Evolutionary conservation across 2,113 vertebrate species (phyloP).

Genomic region (Apteryx owenii): DNA sequence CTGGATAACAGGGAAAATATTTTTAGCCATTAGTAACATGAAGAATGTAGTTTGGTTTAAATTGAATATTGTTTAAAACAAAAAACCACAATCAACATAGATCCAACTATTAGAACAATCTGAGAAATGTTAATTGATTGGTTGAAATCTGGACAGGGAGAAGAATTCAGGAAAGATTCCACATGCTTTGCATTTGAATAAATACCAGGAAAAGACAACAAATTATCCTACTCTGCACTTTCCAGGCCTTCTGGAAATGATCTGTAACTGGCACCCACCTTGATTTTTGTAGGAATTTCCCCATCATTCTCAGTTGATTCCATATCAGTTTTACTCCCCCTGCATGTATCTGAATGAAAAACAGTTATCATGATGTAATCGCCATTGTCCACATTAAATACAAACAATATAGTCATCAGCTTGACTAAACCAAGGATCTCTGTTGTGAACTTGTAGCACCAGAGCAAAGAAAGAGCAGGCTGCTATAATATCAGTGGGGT

Average conservation of each 20-base stretch:
- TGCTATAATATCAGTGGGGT: neutral
- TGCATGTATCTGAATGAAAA: neutral
- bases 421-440: neutral
- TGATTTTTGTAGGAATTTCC: conserved; percentile 57
- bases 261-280: conserved; percentile 44
- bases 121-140: conserved; percentile 48
- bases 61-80: neutral
- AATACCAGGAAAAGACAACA: conserved; percentile 39
- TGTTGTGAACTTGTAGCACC: neutral
- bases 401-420: neutral
- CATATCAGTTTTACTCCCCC: conserved; percentile 10
- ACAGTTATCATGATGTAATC: conserved; percentile 11
- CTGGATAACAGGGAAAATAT: neutral
- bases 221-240: neutral
- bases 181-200: conserved; percentile 56
- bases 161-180: conserved; percentile 18
- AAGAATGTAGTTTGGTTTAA: conserved; percentile 15
- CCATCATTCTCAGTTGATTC: conserved; percentile 18
- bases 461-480: neutral
- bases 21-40: conserved; percentile 3
- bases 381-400: neutral
- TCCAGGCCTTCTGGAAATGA: conserved; percentile 59
- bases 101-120: conserved; percentile 50
- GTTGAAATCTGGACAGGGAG: conserved; percentile 35
- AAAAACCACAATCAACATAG: neutral